Conservation (phyloP, 2,113 vertebrate genomes). For the Labeo catla region DNA sequence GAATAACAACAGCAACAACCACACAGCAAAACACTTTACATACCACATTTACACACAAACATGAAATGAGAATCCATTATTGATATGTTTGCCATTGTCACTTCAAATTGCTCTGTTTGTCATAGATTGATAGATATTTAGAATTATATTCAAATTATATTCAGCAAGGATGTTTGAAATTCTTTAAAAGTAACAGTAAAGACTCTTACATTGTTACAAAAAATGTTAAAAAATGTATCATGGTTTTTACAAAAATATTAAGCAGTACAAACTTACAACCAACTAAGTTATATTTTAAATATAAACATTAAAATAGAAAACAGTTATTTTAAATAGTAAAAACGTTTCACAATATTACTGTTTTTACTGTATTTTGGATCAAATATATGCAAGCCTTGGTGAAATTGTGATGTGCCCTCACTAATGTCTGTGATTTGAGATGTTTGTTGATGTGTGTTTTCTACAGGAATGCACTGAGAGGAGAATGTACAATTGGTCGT, state of each 20-base stretch:
- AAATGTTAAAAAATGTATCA: no score
- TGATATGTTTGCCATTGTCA: neutral
- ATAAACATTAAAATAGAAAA: neutral
- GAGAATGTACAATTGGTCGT: constrained; percentile 72
- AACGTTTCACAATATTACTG: neutral
- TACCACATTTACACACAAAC: neutral
- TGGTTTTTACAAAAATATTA: constrained; percentile 1
- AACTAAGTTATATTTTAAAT: no score
- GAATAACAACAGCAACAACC: neutral
- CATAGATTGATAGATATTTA: neutral
- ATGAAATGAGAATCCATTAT: neutral
- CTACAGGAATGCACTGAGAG: constrained; percentile 67
- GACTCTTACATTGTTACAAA: neutral
- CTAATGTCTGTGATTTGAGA: neutral
- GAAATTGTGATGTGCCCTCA: neutral
- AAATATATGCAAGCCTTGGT: neutral
- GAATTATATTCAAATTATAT: neutral
- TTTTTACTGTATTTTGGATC: neutral
- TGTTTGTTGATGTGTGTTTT: constrained; percentile 41
- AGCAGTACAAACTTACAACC: no score
- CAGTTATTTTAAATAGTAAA: neutral
- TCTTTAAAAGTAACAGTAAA: neutral
- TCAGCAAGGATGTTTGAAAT: neutral
- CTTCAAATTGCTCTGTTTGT: neutral
- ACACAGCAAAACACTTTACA: neutral